A percentile compares a stretch with the other conserved stretches of the same genome.
These are phyloP conservation scores for Gobionotothen gibberifrons DNA, from an alignment of 2,797 vertebrate genomes.

Conservation along the genomic window DNA sequence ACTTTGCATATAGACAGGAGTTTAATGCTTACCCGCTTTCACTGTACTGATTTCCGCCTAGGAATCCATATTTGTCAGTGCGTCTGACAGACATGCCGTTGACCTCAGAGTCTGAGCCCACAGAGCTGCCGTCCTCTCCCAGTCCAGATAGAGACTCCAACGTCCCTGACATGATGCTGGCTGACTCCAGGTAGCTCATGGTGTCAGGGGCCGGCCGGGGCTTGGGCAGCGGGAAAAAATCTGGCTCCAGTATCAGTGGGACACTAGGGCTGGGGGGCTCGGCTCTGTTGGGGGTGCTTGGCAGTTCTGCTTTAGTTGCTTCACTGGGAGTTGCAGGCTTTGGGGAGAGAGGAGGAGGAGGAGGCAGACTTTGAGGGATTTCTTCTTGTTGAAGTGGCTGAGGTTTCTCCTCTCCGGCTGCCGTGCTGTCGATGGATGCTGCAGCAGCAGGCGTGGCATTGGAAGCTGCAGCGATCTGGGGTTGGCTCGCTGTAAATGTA, in stretches of 20 bases:
- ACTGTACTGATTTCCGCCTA: constrained; percentile 90
- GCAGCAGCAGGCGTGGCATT: constrained; percentile 39
- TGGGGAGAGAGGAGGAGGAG: constrained; percentile 41
- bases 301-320: constrained; percentile 44
- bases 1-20: constrained; percentile 1
- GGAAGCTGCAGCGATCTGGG: constrained; percentile 54
- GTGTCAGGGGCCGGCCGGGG: constrained; percentile 84
- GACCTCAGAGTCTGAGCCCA: constrained; percentile 93
- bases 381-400: constrained; percentile 60
- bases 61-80: constrained; percentile 94
- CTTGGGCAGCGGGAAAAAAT: constrained; percentile 43
- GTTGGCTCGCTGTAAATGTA: constrained; percentile 22
- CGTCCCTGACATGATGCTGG: constrained; percentile 93
- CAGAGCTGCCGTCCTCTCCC: constrained; percentile 90
- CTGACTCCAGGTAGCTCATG: constrained; percentile 91
- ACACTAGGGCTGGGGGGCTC: constrained; percentile 70
- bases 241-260: constrained; percentile 80
- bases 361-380: constrained; percentile 42
- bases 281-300: constrained; percentile 50
- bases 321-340: constrained; percentile 44
- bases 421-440: not conserved
- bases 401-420: constrained; percentile 49
- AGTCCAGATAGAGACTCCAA: constrained; percentile 89
- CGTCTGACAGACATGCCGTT: constrained; percentile 86
- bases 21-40: constrained; percentile 74